Base-by-base conservation (phyloP, 2,797 vertebrate genomes). In the Coluber constrictor region DNA sequence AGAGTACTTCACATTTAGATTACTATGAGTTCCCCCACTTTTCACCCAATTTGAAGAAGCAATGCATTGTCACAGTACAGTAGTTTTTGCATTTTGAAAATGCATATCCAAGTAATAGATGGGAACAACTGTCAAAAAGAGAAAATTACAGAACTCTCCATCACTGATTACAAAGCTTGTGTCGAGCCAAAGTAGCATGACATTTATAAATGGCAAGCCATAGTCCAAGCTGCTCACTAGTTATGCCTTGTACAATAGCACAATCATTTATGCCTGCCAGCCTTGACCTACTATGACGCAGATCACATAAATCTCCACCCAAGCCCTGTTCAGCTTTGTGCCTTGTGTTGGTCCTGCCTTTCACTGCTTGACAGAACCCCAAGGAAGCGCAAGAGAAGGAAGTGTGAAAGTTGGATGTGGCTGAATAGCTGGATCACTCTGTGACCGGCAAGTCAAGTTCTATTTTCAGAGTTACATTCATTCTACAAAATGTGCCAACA, bases 321-420 rank as follows among this genome's bases (percentile, higher is more conserved):
- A 91, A 74, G 90, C 70, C 88, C 15, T 90, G 47, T 91, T 90
- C 90, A 94, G 94, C 27, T 94, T 89, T 94, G 74, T 74, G 57
- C 83, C 29, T 74, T 93, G 57, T 2, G 57, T 12, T n/a, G 23
- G 18, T 83, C 87, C 60, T 11, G 7, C 8, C 5, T 57, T 12
- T 51, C 37, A 86, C 20, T 83, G 83, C 8, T 86, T 57, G 89
- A 29, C 91, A 90, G 93, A 92, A 25, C 37, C 86, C 10, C 5
- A 83, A 12, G 20, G 4, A 92, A 86, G 23, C 47, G n/a, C 90
- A 94, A 43, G 91, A 60, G 87, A 74, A 91, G 25, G 61, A 88
- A 1, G 56, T 90, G 16, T 32, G 1, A 60, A 92, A 91, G 70
- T 93, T 93, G 43, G 1, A 93, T 91, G 56, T 93, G 23, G 55